A percentile compares a stretch with the other conserved stretches of the same genome.
phyloP scores from a whole-genome alignment of 1,140 invertebrate genomes.

The Caenorhabditis briggsae region DNA sequence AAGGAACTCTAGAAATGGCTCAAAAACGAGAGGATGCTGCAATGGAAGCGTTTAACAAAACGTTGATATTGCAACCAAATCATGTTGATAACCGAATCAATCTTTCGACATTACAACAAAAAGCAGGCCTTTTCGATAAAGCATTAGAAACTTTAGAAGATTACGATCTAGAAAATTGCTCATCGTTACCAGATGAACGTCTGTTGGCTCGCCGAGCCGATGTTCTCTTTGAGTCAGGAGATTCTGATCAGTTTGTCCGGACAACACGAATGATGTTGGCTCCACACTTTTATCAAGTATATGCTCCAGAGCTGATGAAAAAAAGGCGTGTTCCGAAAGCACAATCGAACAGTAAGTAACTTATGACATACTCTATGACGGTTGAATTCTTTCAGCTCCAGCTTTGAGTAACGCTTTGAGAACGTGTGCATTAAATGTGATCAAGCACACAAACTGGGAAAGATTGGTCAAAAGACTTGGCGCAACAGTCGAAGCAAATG shows the following conservation, averaged over 20 bases:
- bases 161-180: constrained; percentile 72
- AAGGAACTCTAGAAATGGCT: constrained; percentile 54
- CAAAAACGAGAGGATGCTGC: constrained; percentile 66
- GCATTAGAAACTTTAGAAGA: constrained; percentile 74
- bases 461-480: constrained; percentile 64
- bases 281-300: constrained; percentile 74
- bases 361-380: not conserved
- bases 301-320: constrained; percentile 60
- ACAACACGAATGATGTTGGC: constrained; percentile 71
- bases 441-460: constrained; percentile 61
- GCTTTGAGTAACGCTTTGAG: constrained; percentile 43
- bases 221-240: constrained; percentile 68
- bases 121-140: constrained; percentile 68
- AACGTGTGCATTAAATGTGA: constrained; percentile 25
- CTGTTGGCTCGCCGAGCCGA: constrained; percentile 75
- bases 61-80: constrained; percentile 68
- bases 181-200: constrained; percentile 73
- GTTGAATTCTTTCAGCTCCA: constrained; percentile 1
- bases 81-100: constrained; percentile 77
- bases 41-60: constrained; percentile 67
- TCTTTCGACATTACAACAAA: constrained; percentile 73
- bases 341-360: not conserved
- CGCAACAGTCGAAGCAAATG: constrained; percentile 20
- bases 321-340: constrained; percentile 43
- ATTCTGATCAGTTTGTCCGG: constrained; percentile 69